Base-by-base conservation (phyloP, 1,140 invertebrate species). In the Lucilia sericata region DNA sequence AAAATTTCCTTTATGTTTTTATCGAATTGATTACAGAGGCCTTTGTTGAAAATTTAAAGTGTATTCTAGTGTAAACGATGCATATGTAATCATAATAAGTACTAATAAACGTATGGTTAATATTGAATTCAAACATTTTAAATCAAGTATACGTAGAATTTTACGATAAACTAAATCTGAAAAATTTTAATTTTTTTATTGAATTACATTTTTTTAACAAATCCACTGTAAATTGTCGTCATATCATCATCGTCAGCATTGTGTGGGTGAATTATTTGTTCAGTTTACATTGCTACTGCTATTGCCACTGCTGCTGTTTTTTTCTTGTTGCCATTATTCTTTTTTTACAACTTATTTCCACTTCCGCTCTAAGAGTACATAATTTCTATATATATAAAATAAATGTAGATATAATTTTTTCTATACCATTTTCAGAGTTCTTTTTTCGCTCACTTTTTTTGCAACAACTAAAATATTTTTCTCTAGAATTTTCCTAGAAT, bases 291-390 rank as follows among this genome's bases (percentile, higher is more conserved):
- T 30, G 25, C 25, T 30, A 30, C 25, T 60, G 13, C 51, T 42
- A 42, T n/a, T n/a, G 13, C 55, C 2, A 0, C n/a, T 60, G 55
- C n/a, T 60, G n/a, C 7, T 60, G 55, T 60, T 60, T 17, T n/a
- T 30, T 30, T 30, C 25, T 30, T 60, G 55, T 60, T 60, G 14
- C 13, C 14, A 25, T 70, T n/a, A n/a, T n/a, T n/a, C n/a, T n/a
- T n/a, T 70, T 70, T 70, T 70, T 70, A 70, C 19, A 21, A 70
- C 19, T 70, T 21, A 21, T 70, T 70, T 70, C 19, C 65, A 70
- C 65, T 70, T 70, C 65, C 65, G 65, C 65, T 70, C 19, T 70
- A 70, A 70, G 65, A 70, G 65, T 70, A 70, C 65, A 70, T 70
- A 70, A 21, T 70, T 70, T 70, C 19, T 70, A 70, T 70, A 65